Conservation (phyloP, 1,140 invertebrate species). For the Pomacea maculata region DNA sequence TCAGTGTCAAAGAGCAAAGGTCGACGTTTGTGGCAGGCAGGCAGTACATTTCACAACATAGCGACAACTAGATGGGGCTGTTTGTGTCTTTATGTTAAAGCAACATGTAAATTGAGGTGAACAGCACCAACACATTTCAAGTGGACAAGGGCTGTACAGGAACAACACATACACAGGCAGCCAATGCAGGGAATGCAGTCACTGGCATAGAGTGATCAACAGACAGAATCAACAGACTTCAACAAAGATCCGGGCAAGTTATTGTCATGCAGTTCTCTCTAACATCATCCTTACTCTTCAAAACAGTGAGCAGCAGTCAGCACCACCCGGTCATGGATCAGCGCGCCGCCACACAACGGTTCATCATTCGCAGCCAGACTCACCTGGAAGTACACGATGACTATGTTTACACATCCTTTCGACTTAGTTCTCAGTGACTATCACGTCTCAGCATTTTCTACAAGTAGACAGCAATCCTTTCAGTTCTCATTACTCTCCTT, state of each 20-base stretch:
- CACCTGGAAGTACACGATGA: slow-evolving; percentile 31
- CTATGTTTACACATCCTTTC: neutral
- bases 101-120: no score
- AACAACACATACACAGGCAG: no score
- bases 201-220: no score
- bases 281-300: slow-evolving; percentile 38
- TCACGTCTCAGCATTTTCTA: neutral
- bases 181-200: no score
- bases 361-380: slow-evolving; percentile 38
- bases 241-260: no score
- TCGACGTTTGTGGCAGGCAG: neutral
- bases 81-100: no score
- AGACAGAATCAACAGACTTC: no score
- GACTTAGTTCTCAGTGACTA: neutral
- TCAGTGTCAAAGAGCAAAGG: neutral
- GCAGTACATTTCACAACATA: neutral
- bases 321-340: slow-evolving; percentile 57
- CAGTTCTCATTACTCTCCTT: neutral
- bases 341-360: slow-evolving; percentile 71
- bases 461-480: neutral
- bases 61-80: no score
- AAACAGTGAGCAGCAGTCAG: slow-evolving; percentile 66
- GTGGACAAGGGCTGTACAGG: no score
- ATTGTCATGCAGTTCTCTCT: no score
- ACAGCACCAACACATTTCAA: no score